Conservation (phyloP, 92 coral and sea anemone species). For the Porites lobata region DNA sequence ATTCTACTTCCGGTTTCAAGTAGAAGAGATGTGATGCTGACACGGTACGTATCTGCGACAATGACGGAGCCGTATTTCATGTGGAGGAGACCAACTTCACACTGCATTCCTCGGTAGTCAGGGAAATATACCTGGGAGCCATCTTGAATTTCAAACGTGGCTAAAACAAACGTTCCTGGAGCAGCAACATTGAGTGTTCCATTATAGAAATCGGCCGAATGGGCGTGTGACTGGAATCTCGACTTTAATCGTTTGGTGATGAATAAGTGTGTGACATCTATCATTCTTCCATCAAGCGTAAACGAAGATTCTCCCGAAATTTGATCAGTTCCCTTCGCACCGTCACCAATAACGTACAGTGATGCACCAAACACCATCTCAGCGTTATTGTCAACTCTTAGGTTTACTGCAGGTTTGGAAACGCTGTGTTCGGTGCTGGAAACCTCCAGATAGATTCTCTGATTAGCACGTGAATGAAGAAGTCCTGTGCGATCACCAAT, state of each 20-base stretch:
- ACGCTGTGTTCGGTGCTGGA: conserved; percentile 90
- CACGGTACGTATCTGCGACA: conserved; percentile 80
- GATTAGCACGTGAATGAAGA: conserved; percentile 82
- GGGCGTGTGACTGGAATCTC: conserved; percentile 72
- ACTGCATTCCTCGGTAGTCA: conserved; percentile 81
- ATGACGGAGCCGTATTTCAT: conserved; percentile 90
- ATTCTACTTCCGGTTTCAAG: conserved; percentile 95
- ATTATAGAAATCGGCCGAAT: conserved; percentile 81
- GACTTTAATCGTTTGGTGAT: conserved; percentile 87
- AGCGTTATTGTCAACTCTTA: conserved; percentile 78
- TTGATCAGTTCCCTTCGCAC: conserved; percentile 80
- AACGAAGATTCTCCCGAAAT: conserved; percentile 82
- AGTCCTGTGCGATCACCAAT: conserved; percentile 96
- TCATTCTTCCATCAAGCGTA: conserved; percentile 83
- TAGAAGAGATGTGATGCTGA: conserved; percentile 77
- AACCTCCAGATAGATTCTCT: conserved; percentile 83
- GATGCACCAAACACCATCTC: conserved; percentile 91
- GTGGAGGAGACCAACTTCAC: conserved; percentile 86
- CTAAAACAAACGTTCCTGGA: conserved; percentile 87
- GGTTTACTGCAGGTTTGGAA: conserved; percentile 93
- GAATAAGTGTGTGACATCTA: conserved; percentile 81
- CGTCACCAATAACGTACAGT: conserved; percentile 90
- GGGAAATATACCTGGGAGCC: conserved; percentile 92
- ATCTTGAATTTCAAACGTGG: conserved; percentile 89
- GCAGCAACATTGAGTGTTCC: conserved; percentile 67